phyloP scores from a whole-genome alignment of 2,888 invertebrate genomes.

The Euzetes globulus region DNA sequence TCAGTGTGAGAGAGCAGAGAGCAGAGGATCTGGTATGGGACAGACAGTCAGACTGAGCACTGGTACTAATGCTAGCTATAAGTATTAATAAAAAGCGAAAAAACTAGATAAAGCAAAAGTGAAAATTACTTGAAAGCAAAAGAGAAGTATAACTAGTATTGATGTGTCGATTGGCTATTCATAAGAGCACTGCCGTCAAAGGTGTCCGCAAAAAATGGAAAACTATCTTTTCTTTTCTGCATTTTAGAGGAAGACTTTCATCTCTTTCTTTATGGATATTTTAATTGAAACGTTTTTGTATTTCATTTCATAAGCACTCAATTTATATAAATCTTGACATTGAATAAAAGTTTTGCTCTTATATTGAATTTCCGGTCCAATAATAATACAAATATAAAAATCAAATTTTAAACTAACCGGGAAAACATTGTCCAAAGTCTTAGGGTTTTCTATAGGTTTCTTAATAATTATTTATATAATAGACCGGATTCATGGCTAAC shows the following conservation, averaged over 20 bases:
- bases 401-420: not conserved
- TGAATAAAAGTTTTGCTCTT: too few relatives aligned
- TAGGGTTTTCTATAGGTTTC: too few relatives aligned
- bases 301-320: too few relatives aligned
- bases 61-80: not conserved
- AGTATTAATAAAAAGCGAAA: not conserved
- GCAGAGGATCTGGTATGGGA: not conserved
- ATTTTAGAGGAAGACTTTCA: not conserved
- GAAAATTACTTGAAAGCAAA: not conserved
- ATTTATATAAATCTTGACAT: too few relatives aligned
- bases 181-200: not conserved
- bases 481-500: slow-evolving; percentile 7
- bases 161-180: too few relatives aligned
- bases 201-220: not conserved
- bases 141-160: too few relatives aligned
- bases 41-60: not conserved
- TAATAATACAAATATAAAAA: not conserved
- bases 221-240: not conserved
- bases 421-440: too few relatives aligned
- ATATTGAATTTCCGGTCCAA: too few relatives aligned
- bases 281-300: too few relatives aligned
- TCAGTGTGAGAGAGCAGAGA: slow-evolving; percentile 8
- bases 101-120: not conserved
- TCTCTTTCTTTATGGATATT: not conserved
- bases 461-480: not conserved